phyloP scores from a whole-genome alignment of 2,797 vertebrate genomes.

The Rhinichthys osculus region DNA sequence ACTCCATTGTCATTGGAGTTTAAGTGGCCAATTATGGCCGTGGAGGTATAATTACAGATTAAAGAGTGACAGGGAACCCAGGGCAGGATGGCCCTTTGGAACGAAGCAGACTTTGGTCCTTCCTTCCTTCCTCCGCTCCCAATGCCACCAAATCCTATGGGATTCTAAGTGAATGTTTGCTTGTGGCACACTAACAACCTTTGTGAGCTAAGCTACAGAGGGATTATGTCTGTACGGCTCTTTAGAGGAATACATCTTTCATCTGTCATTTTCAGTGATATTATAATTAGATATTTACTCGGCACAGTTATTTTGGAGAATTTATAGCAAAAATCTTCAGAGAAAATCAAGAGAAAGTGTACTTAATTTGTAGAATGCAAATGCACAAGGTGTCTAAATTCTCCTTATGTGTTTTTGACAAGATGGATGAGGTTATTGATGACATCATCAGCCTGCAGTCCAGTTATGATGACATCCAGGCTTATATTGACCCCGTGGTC shows the following conservation, averaged over 20 bases:
- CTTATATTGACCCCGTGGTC: slow-evolving; percentile 87
- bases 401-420: slow-evolving; percentile 50
- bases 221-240: slow-evolving; percentile 19
- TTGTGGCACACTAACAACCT: slow-evolving; percentile 28
- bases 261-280: slow-evolving; percentile 13
- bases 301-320: not conserved
- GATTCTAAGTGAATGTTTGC: slow-evolving; percentile 33
- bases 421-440: slow-evolving; percentile 97
- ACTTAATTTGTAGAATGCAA: not conserved
- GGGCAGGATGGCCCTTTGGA: slow-evolving; percentile 72
- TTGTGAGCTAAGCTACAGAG: slow-evolving; percentile 32
- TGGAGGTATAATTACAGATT: slow-evolving; percentile 80
- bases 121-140: slow-evolving; percentile 45
- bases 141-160: slow-evolving; percentile 29
- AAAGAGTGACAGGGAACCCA: slow-evolving; percentile 76
- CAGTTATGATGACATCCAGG: slow-evolving; percentile 87
- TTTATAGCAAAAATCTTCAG: not conserved
- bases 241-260: slow-evolving; percentile 26
- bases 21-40: slow-evolving; percentile 80
- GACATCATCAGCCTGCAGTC: slow-evolving; percentile 94
- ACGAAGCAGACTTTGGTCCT: slow-evolving; percentile 80
- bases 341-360: not conserved
- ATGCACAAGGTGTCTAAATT: slow-evolving; percentile 10
- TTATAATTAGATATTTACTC: not conserved
- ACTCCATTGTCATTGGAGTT: slow-evolving; percentile 73